Percentiles rank a stretch among this genome's conserved stretches.
phyloP scores from a whole-genome alignment of 2,797 vertebrate species.

The Amniataba percoides region DNA sequence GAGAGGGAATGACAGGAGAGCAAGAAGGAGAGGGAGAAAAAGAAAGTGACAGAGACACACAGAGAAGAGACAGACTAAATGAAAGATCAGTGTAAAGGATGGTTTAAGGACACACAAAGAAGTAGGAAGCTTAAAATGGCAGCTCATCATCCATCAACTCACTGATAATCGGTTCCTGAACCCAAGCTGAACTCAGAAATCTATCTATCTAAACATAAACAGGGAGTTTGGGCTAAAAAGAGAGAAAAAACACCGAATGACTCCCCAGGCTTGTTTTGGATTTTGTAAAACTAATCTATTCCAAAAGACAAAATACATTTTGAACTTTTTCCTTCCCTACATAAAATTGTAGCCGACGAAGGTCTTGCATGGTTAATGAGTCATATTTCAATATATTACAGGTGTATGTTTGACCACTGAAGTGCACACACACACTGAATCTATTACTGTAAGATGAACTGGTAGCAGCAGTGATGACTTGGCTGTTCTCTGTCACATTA shows the following conservation, averaged over 20 bases:
- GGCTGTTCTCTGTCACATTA: slow-evolving; percentile 69
- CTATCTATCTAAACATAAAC: background rate
- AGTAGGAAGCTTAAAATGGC: background rate
- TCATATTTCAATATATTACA: background rate
- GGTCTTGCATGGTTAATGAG: background rate
- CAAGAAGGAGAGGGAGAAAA: background rate
- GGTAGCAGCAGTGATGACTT: slow-evolving; percentile 54
- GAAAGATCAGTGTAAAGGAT: background rate
- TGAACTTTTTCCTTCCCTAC: background rate
- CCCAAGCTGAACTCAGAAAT: slow-evolving; percentile 15
- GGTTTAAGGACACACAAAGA: background rate
- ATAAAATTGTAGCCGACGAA: background rate
- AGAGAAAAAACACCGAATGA: background rate
- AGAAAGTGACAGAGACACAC: background rate
- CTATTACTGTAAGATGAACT: slow-evolving; percentile 22
- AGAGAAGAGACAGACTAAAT: too few relatives aligned
- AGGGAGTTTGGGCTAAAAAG: background rate
- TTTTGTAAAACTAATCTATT: background rate
- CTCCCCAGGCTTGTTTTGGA: background rate
- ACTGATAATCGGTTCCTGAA: slow-evolving; percentile 24
- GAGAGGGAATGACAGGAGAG: background rate
- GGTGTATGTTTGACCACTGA: slow-evolving; percentile 3
- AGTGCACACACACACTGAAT: slow-evolving; percentile 13
- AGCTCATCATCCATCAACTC: background rate
- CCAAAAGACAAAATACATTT: background rate